Conservation (phyloP, 2,888 invertebrate genomes). For the Callimorpha dominula region DNA sequence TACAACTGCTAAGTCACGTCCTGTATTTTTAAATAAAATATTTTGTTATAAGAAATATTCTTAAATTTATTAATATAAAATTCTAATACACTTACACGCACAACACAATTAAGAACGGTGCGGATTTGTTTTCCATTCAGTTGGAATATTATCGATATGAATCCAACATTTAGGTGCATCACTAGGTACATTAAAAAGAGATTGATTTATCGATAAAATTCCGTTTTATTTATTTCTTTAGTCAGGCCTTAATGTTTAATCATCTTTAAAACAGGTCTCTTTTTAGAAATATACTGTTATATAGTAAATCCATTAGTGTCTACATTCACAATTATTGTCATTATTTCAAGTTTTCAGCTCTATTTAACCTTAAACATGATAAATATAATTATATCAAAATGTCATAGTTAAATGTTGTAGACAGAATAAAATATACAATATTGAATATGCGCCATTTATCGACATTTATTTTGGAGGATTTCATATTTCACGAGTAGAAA, state of each 20-base stretch:
- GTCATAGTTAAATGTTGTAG: neutral
- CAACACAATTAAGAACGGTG: neutral
- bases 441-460: neutral
- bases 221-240: neutral
- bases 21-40: neutral
- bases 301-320: neutral
- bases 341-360: constrained; percentile 40
- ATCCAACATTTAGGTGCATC: neutral
- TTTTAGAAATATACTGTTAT: too few species aligned
- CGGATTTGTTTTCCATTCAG: neutral
- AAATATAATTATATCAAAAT: constrained; percentile 2
- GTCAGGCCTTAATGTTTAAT: neutral
- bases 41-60: neutral
- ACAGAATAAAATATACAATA: neutral
- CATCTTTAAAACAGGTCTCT: neutral
- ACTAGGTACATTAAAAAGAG: neutral
- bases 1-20: neutral
- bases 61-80: neutral
- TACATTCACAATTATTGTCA: constrained; percentile 51
- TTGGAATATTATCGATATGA: constrained; percentile 4
- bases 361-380: constrained; percentile 18
- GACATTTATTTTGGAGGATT: neutral
- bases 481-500: neutral
- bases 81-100: neutral
- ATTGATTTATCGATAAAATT: too few species aligned